phyloP scores from a whole-genome alignment of 1,140 invertebrate genomes.

The Adelges cooleyi region DNA sequence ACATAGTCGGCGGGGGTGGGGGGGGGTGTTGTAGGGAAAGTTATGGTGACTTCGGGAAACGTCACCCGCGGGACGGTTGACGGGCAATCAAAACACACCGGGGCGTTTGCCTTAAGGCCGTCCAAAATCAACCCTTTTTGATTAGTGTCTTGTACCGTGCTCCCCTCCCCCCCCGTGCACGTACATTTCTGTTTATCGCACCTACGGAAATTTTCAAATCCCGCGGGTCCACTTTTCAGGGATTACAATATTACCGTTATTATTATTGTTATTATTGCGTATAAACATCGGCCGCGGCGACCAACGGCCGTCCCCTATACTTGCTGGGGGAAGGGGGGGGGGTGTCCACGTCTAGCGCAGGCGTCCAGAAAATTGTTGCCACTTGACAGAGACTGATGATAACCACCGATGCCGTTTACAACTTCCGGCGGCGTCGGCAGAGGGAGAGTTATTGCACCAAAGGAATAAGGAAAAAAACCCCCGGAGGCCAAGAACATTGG shows the following conservation, averaged over 20 bases:
- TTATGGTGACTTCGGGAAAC: conserved; percentile 17
- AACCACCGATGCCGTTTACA: background rate
- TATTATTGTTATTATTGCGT: background rate
- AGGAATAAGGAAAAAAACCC: background rate
- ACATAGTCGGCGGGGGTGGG: background rate
- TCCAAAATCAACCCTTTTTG: conserved; percentile 24
- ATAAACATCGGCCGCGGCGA: too few relatives aligned
- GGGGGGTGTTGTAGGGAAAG: background rate
- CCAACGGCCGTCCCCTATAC: too few relatives aligned
- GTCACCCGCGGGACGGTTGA: conserved; percentile 21
- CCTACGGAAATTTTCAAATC: conserved; percentile 13
- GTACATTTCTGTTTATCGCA: background rate
- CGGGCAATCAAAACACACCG: conserved; percentile 21
- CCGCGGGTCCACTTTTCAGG: conserved; percentile 4
- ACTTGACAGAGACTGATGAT: conserved; percentile 16
- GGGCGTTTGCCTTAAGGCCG: background rate
- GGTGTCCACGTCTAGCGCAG: background rate
- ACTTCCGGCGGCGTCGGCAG: too few relatives aligned
- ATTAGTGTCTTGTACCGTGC: background rate
- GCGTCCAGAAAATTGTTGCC: background rate
- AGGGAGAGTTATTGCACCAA: background rate
- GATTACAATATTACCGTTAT: background rate
- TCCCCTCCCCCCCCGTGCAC: too few relatives aligned
- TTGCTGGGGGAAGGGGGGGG: too few relatives aligned
- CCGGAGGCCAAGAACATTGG: too few relatives aligned